Conservation (phyloP, 2,888 invertebrate species). For the Axea sp. region DNA sequence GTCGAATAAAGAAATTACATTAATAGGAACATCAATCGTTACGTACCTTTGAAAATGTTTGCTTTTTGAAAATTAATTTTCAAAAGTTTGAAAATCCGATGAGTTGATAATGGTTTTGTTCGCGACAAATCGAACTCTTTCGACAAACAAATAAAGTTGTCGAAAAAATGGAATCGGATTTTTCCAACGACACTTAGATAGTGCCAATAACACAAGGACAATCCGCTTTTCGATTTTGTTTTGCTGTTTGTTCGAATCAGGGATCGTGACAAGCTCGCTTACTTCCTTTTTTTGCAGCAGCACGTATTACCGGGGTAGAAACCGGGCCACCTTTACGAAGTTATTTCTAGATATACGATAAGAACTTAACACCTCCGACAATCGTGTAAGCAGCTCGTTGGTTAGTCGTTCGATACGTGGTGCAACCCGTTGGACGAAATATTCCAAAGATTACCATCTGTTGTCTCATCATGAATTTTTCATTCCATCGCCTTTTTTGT, state of each 20-base stretch:
- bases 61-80: no score
- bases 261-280: conserved; percentile 45
- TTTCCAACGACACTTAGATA: conserved; percentile 19
- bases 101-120: conserved; percentile 12
- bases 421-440: conserved; percentile 20
- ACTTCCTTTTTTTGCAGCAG: conserved; percentile 19
- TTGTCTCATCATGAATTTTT: conserved; percentile 55
- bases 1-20: background rate
- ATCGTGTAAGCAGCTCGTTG: conserved; percentile 41
- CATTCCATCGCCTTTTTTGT: conserved; percentile 31
- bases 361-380: conserved; percentile 40
- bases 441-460: conserved; percentile 44
- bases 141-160: conserved; percentile 17
- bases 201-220: conserved; percentile 22
- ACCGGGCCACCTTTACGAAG: conserved; percentile 47
- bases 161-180: conserved; percentile 23
- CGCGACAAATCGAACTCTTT: conserved; percentile 5
- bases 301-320: conserved; percentile 25
- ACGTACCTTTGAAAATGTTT: no score
- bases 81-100: no score
- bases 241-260: conserved; percentile 44
- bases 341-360: conserved; percentile 47
- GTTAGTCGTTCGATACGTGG: conserved; percentile 21
- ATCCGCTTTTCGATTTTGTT: conserved; percentile 41
- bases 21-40: background rate